Percentiles rank a stretch among this genome's conserved stretches.
These are phyloP conservation scores for Jacana jacana DNA, from an alignment of 2,113 vertebrate species.

Conservation along the genomic window DNA sequence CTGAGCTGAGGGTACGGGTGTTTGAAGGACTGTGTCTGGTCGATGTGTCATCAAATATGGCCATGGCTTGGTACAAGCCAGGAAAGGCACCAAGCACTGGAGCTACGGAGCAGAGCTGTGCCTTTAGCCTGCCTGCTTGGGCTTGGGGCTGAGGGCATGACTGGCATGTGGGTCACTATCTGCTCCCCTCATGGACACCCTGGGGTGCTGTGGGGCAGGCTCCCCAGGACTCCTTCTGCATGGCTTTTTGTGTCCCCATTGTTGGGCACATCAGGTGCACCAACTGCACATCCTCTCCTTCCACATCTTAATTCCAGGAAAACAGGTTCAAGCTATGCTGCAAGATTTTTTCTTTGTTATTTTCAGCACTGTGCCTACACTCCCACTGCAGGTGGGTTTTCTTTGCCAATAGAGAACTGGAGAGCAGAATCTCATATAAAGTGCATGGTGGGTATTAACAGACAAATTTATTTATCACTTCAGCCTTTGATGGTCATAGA, in stretches of 20 bases:
- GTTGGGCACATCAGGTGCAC: background rate
- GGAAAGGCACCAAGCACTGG: background rate
- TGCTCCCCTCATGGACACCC: background rate
- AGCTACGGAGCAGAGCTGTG: background rate
- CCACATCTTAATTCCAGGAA: background rate
- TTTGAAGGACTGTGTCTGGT: background rate
- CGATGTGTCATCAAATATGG: background rate
- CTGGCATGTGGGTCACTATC: background rate
- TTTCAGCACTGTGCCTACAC: background rate
- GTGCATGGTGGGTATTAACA: background rate
- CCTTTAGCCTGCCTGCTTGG: background rate
- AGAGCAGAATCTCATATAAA: background rate
- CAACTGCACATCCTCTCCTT: background rate
- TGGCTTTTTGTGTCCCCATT: background rate
- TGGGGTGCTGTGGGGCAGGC: background rate
- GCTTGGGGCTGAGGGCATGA: background rate
- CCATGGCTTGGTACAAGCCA: background rate
- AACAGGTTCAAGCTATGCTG: background rate
- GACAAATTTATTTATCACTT: background rate
- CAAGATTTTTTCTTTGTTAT: background rate
- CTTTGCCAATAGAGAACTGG: background rate
- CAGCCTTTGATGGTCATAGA: background rate
- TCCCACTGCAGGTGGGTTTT: background rate
- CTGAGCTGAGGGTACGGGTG: fast-evolving
- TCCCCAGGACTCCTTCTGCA: fast-evolving